These are phyloP conservation scores for Ischnus inquisitorius DNA, from an alignment of 2,888 invertebrate genomes.

Conservation along the genomic window DNA sequence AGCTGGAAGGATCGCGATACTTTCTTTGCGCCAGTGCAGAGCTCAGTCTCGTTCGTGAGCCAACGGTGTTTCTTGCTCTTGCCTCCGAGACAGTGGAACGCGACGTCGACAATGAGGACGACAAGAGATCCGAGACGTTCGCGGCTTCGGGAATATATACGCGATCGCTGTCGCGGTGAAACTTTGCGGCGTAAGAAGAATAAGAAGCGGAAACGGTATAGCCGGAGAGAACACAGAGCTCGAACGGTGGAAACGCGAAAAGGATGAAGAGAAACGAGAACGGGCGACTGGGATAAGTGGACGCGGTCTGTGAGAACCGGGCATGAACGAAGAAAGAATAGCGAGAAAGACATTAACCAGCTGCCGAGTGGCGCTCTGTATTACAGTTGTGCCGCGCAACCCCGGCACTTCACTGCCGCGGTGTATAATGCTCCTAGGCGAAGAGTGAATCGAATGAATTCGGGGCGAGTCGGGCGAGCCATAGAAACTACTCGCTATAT, in stretches of 20 bases:
- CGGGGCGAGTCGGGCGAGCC: slow-evolving; percentile 22
- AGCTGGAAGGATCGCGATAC: slow-evolving; percentile 28
- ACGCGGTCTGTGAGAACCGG: slow-evolving; percentile 22
- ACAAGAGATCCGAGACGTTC: slow-evolving; percentile 46
- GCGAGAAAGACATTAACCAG: slow-evolving; percentile 66
- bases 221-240: slow-evolving; percentile 15
- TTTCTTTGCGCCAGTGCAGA: background rate
- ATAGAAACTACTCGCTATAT: slow-evolving; percentile 40
- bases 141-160: slow-evolving; percentile 35
- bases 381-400: slow-evolving; percentile 35
- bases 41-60: slow-evolving; percentile 12
- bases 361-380: slow-evolving; percentile 52
- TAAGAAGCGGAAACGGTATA: slow-evolving; percentile 66
- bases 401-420: slow-evolving; percentile 13
- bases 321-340: slow-evolving; percentile 52
- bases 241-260: slow-evolving; percentile 47
- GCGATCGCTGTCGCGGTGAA: slow-evolving; percentile 49
- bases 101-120: slow-evolving; percentile 37
- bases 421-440: background rate
- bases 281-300: slow-evolving; percentile 43
- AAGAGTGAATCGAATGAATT: slow-evolving; percentile 59
- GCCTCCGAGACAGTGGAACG: slow-evolving; percentile 39
- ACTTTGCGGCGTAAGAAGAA: slow-evolving; percentile 61
- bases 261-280: slow-evolving; percentile 66
- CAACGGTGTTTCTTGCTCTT: slow-evolving; percentile 66